These are phyloP conservation scores for Candidula unifasciata DNA, from an alignment of 2,888 invertebrate species.

Conservation along the genomic window DNA sequence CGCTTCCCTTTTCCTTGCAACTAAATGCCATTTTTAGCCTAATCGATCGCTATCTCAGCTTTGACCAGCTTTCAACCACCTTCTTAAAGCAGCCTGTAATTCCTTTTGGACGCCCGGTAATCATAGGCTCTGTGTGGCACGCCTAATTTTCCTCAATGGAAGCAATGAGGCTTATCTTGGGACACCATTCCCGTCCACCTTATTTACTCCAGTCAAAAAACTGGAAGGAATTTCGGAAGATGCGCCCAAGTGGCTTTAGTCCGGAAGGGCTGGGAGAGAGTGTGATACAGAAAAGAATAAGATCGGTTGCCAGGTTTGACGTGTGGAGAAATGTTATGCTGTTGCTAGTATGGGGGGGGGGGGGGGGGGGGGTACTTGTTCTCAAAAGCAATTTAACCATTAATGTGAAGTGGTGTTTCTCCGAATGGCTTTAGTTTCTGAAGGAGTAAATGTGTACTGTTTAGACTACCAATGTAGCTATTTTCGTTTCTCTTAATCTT, in stretches of 20 bases:
- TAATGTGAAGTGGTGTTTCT: too few relatives aligned
- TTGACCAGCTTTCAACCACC: constrained; percentile 3
- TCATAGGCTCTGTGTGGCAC: constrained; percentile 5
- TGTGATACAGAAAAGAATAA: too few relatives aligned
- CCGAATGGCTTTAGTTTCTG: too few relatives aligned
- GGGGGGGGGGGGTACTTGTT: too few relatives aligned
- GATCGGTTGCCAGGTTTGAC: too few relatives aligned
- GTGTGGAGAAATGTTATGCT: too few relatives aligned
- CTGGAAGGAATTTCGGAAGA: neutral
- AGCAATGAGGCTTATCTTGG: constrained; percentile 33
- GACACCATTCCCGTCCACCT: constrained; percentile 19
- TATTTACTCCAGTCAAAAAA: constrained; percentile 25
- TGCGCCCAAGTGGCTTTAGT: neutral
- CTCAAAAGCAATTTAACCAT: too few relatives aligned
- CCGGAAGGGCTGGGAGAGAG: neutral
- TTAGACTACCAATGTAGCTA: too few relatives aligned
- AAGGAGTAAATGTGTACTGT: too few relatives aligned
- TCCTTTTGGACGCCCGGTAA: constrained; percentile 2
- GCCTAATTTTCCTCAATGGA: constrained; percentile 11
- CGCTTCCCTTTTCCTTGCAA: neutral
- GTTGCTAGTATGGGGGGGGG: too few relatives aligned
- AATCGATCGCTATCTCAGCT: neutral
- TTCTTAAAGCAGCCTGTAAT: neutral
- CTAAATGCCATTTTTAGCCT: constrained; percentile 28
- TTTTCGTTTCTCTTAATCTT: too few relatives aligned